Evolutionary conservation across 2,888 invertebrate species (phyloP).

Genomic region (Tetranychus truncatus): DNA sequence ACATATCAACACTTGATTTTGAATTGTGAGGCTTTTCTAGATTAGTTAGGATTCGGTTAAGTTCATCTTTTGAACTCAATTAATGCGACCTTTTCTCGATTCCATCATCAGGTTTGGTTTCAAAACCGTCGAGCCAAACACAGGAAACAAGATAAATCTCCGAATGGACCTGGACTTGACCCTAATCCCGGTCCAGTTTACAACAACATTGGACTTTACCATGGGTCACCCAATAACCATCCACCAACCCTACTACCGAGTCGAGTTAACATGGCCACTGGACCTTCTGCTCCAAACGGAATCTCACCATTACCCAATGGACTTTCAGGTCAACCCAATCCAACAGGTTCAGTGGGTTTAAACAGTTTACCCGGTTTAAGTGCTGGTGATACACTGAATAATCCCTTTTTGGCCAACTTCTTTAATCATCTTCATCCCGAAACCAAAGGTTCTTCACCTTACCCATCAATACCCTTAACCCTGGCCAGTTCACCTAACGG

Average conservation of each 20-base stretch:
- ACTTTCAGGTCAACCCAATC: not conserved
- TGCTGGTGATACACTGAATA: not conserved
- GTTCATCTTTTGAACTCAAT: too few species aligned
- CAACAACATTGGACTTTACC: slow-evolving; percentile 15
- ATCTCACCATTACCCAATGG: not conserved
- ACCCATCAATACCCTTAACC: slow-evolving; percentile 8
- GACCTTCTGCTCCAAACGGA: not conserved
- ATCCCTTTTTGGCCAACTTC: not conserved
- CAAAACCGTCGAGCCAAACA: slow-evolving; percentile 32
- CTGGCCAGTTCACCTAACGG: not conserved
- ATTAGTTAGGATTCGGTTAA: too few species aligned
- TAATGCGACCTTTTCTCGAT: too few species aligned
- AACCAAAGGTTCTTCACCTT: not conserved
- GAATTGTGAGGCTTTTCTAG: too few species aligned
- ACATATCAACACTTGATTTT: too few species aligned
- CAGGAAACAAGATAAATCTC: slow-evolving; percentile 30
- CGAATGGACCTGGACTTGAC: slow-evolving; percentile 4
- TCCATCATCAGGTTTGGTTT: slow-evolving; percentile 26
- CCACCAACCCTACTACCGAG: slow-evolving; percentile 17
- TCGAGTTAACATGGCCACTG: not conserved
- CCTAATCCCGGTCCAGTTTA: not conserved
- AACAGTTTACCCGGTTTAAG: not conserved
- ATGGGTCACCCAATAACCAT: slow-evolving; percentile 15
- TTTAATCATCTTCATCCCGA: not conserved
- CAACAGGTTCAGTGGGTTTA: not conserved